Conservation (phyloP, 23 tunicate species). For the Styela clava region DNA sequence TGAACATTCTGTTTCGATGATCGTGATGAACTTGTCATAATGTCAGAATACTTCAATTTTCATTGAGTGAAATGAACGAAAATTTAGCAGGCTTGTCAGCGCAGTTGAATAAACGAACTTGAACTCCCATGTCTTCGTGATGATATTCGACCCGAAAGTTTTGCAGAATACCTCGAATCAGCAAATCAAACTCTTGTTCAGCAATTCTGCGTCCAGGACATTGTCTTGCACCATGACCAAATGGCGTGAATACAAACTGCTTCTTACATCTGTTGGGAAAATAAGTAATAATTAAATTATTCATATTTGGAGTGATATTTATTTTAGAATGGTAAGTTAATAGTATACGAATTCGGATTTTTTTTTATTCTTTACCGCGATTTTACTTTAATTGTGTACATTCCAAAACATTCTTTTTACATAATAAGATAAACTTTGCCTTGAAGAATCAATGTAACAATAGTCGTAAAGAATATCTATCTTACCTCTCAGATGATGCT, state of each 20-base stretch:
- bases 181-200: slow-evolving; percentile 76
- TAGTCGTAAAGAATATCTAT: no score
- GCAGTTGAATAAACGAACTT: slow-evolving; percentile 83
- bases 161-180: slow-evolving; percentile 56
- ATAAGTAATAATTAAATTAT: background rate
- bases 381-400: no score
- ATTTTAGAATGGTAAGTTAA: no score
- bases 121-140: slow-evolving; percentile 57
- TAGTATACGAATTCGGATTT: no score
- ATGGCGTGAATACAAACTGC: slow-evolving; percentile 86
- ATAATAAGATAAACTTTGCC: no score
- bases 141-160: slow-evolving; percentile 58
- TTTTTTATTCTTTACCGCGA: no score
- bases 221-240: slow-evolving; percentile 92
- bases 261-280: slow-evolving; percentile 52
- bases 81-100: slow-evolving; percentile 76
- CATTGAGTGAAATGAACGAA: slow-evolving; percentile 40
- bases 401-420: no score
- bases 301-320: background rate
- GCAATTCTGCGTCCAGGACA: slow-evolving; percentile 88
- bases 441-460: no score
- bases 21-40: no score
- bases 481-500: slow-evolving; percentile 52
- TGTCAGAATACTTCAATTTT: no score
- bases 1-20: no score